Base-by-base conservation (phyloP, 2,113 vertebrate genomes). In the Erpornis zantholeuca region DNA sequence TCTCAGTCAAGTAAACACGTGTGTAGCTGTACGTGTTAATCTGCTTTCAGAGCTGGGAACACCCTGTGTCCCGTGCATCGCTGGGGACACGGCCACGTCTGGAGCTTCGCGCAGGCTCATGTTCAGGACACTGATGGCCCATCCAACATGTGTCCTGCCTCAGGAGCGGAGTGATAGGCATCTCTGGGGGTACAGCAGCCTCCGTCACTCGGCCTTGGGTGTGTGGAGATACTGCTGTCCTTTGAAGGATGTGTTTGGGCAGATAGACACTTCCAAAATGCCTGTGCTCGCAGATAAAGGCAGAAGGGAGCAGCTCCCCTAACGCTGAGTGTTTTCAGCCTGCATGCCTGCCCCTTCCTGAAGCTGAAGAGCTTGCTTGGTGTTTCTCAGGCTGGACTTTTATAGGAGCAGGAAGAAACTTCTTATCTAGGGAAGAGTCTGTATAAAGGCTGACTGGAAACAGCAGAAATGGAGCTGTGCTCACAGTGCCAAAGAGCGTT, bases 251-350 rank as follows among this genome's bases (percentile, higher is more conserved):
- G 2, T 70, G 47, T 33, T 47, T 10, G 68, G 44, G 60, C 56
- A 75, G 92, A 96, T 96, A 95, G 3, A 2, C 7, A 0, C 69
- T 80, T 57, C 65, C 49, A 40, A 38, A 90, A 35, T 68, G 95
- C 79, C 82, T 97, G 96, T 14, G 65, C 84, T 84, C 40, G 2
- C 86, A 94, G 97, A 97, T 97, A 97, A 96, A 83, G 63, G 66
- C 63, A 85, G 75, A 44, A 50, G 57, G 64, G 75, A 94, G 73
- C 60, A 59, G 70, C 60, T 68, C 5, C 7, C 36, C 64, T 47
- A 8, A 29, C 2, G 3, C 33, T 1, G 12, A 24, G 25, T 59
- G 25, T 63, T 82, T 96, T 80, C 70, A 85, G 52, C 29, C 36
- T 24, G 6, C 3, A 1, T 10, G 52, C 61, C 50, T 90, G 78